These are phyloP conservation scores for Trogon surrucura DNA, from an alignment of 2,113 vertebrate genomes.

Conservation along the genomic window DNA sequence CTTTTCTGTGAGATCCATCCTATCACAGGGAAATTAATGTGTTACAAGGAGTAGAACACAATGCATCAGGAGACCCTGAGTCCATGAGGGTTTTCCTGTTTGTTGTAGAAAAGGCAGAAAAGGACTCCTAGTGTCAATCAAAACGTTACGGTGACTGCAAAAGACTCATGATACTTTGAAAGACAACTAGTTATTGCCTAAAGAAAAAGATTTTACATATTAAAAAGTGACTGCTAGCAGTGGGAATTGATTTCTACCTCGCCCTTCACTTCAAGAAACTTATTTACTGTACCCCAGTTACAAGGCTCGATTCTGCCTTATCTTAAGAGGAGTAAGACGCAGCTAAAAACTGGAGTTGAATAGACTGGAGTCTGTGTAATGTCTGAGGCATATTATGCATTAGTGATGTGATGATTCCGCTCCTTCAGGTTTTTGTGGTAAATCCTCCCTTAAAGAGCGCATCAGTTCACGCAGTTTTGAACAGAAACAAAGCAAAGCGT, in stretches of 20 bases:
- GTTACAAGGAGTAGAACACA: neutral
- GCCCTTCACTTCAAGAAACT: neutral
- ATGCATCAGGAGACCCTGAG: neutral
- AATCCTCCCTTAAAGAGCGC: neutral
- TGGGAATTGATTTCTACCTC: neutral
- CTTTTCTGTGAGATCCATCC: neutral
- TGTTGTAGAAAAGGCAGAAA: neutral
- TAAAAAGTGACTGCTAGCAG: neutral
- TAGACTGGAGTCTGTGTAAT: neutral
- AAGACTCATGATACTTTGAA: neutral
- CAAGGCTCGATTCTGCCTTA: neutral
- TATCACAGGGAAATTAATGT: neutral
- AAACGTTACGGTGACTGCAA: neutral
- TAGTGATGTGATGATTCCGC: neutral
- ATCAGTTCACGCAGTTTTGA: neutral
- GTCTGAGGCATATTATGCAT: neutral
- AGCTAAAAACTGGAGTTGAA: neutral
- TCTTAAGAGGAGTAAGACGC: neutral
- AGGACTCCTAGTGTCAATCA: neutral
- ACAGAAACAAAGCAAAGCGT: neutral
- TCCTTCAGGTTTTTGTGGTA: neutral
- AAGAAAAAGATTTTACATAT: neutral
- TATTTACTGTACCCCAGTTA: neutral
- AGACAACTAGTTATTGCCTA: neutral
- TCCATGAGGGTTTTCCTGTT: neutral